Base-by-base conservation (phyloP, 2,113 vertebrate genomes). In the Symphodus melops region DNA sequence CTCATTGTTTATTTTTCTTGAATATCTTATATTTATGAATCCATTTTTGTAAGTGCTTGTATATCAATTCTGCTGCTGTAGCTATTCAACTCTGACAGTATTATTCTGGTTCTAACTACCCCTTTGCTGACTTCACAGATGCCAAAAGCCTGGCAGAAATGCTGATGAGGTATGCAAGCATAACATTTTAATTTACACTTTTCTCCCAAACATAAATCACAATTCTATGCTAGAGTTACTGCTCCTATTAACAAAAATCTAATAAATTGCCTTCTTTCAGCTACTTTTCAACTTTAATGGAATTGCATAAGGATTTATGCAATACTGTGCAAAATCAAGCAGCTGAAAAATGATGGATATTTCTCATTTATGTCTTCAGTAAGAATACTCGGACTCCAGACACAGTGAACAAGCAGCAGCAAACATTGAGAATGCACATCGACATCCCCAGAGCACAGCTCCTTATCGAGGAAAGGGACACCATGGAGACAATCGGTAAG, bases 61-160 rank as follows among this genome's bases (percentile, higher is more conserved):
- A 51, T 42, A 51, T 20, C 65, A 56, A 57, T 77, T 72, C 33
- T 33, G 28, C 23, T 59, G 57, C 68, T 79, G 48, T 64, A 68
- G 82, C 64, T 86, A 68, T 74, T 83, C 73, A 86, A 67, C 68
- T 23, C 6, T 25, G 56, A 84, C 67, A 41, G 60, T 53, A 55
- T 51, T 82, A 68, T 85, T 77, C 63, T 65, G 60, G 67, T 72
- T 64, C 77, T 92, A 90, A 93, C 86, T 33, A 41, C 64, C 77
- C 84, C 83, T 84, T 74, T 95, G 87, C 93, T 93, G 95, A 89
- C 93, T 88, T 94, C 87, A 79, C 94, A 99, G 98, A 99, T 96
- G 98, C 98, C 60, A 99, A 99, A 91, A 99, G 98, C 90, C 94
- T 99, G 86, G 98, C 98, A 9, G 98, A 99, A 94, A 99, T 99